A percentile compares a stretch with the other conserved stretches of the same genome.
Conservation (phyloP, 2,888 invertebrate species). For the Gymnocheta viridis region DNA sequence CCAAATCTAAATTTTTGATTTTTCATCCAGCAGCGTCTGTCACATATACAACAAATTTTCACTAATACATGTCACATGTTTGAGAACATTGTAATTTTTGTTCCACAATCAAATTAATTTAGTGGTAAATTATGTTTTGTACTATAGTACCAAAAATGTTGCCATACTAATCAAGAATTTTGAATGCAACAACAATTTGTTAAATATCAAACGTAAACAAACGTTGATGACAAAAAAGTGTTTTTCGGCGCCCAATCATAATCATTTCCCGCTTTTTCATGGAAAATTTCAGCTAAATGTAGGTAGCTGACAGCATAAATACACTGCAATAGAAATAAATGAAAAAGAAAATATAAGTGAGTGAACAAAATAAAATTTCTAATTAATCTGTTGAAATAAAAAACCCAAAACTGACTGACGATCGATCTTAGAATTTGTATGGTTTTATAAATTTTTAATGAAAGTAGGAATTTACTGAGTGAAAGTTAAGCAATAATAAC, state of each 20-base stretch:
- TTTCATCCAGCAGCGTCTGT: too few species aligned
- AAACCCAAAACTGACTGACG: background rate
- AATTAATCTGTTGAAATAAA: background rate
- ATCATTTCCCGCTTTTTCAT: constrained; percentile 60
- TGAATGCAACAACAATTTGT: constrained; percentile 38
- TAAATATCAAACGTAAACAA: constrained; percentile 58
- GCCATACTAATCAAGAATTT: constrained; percentile 18
- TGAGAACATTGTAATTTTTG: background rate
- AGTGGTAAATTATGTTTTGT: background rate
- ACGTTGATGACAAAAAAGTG: background rate
- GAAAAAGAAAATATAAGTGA: background rate
- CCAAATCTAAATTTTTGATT: too few species aligned
- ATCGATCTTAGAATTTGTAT: constrained; percentile 17
- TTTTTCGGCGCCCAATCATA: constrained; percentile 52
- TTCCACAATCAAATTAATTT: background rate
- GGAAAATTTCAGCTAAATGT: background rate
- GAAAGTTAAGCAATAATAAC: background rate
- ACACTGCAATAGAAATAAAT: background rate
- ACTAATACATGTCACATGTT: background rate
- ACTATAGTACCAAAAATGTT: background rate
- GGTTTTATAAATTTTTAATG: background rate
- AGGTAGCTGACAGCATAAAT: background rate
- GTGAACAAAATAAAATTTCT: background rate
- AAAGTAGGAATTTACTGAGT: background rate
- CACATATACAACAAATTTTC: too few species aligned